Percentiles rank a stretch among this genome's conserved stretches.
These are phyloP conservation scores for Malurus alboscapulatus DNA, from an alignment of 2,113 vertebrate genomes.

Conservation along the genomic window DNA sequence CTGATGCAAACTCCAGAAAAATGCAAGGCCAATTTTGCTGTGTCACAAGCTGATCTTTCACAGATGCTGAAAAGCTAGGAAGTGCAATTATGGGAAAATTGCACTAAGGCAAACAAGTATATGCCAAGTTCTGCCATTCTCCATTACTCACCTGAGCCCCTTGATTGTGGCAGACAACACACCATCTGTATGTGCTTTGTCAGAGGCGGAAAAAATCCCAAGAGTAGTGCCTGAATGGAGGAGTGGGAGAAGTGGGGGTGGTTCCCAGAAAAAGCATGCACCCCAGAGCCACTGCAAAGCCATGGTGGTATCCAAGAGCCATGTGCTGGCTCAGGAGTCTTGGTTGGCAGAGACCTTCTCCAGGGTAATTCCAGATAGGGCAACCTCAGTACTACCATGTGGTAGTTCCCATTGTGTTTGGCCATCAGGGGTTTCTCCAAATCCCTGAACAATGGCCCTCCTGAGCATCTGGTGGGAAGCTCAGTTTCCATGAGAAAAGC, in stretches of 20 bases:
- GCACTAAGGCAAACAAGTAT: conserved; percentile 76
- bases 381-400: not conserved
- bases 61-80: conserved; percentile 82
- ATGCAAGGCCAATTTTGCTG: conserved; percentile 45
- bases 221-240: not conserved
- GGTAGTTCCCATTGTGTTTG: rapidly evolving
- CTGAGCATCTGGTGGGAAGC: rapidly evolving
- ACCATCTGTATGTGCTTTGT: conserved; percentile 87
- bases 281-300: not conserved
- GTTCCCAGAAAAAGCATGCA: not conserved
- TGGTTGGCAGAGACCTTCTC: not conserved
- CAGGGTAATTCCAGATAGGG: not conserved
- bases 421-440: not conserved
- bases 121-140: conserved; percentile 81
- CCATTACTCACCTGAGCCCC: conserved; percentile 86
- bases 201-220: conserved; percentile 37
- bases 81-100: conserved; percentile 84
- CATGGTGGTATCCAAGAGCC: not conserved
- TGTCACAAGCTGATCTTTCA: conserved; percentile 85
- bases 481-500: not conserved
- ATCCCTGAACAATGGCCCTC: not conserved
- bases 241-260: not conserved
- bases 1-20: conserved; percentile 21
- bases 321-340: rapidly evolving
- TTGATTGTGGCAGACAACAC: conserved; percentile 81